Conservation (phyloP, 2,797 vertebrate species). For the Uromys caudimaculatus region DNA sequence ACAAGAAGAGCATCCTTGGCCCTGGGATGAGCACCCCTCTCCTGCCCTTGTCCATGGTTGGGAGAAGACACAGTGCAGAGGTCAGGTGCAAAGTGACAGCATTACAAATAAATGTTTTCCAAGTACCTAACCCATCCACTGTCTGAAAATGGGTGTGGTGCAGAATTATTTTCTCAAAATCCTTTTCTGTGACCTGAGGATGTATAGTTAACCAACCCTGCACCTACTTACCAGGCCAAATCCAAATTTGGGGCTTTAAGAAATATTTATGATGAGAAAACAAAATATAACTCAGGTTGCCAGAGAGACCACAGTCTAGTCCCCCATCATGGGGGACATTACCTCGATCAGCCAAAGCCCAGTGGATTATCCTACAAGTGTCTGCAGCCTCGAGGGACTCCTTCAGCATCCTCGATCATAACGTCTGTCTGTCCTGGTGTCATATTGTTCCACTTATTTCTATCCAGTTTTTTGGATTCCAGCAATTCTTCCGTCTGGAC, state of each 20-base stretch:
- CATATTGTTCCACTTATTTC: not conserved
- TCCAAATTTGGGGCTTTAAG: not conserved
- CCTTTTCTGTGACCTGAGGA: not conserved
- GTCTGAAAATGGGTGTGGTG: not conserved
- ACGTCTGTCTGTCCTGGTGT: not conserved
- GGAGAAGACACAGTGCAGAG: not conserved
- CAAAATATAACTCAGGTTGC: not conserved
- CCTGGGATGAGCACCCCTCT: not conserved
- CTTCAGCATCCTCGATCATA: not conserved
- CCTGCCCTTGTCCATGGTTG: rapidly evolving
- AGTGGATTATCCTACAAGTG: not conserved
- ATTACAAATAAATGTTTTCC: not conserved
- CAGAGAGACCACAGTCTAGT: not conserved
- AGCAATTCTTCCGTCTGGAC: not conserved
- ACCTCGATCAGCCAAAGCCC: not conserved
- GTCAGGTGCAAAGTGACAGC: not conserved
- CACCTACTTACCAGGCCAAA: not conserved
- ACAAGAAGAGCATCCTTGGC: not conserved
- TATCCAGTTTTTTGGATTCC: not conserved
- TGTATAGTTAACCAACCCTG: conserved; percentile 21
- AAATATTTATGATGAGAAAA: not conserved
- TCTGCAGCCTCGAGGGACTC: not conserved
- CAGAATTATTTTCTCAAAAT: conserved; percentile 42
- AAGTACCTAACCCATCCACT: not conserved
- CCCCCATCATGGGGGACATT: not conserved